These are phyloP conservation scores for Sarcophaga rosellei DNA, from an alignment of 2,888 invertebrate species.

Conservation along the genomic window DNA sequence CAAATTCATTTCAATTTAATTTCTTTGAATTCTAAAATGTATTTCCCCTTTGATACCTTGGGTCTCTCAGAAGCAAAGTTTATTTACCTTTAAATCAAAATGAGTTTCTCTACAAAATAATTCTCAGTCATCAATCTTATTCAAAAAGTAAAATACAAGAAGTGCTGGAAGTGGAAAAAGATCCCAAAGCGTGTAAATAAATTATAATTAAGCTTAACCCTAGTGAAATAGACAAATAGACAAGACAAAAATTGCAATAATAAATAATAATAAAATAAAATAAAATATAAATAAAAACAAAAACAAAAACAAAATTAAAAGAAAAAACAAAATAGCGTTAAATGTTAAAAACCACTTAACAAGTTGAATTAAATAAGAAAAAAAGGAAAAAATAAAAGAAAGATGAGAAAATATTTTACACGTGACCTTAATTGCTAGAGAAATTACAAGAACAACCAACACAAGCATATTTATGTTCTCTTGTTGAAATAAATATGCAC, in stretches of 20 bases:
- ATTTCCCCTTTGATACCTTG: too few relatives aligned
- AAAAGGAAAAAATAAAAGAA: neutral
- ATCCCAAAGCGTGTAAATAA: neutral
- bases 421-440: slow-evolving; percentile 55
- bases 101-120: neutral
- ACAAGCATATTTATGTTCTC: neutral
- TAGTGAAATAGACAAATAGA: slow-evolving; percentile 42
- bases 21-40: too few relatives aligned
- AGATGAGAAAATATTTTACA: slow-evolving; percentile 37
- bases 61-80: too few relatives aligned
- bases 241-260: neutral
- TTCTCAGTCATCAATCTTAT: slow-evolving; percentile 1
- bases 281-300: neutral
- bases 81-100: neutral
- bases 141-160: neutral
- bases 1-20: too few relatives aligned
- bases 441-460: slow-evolving; percentile 26
- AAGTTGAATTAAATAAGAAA: slow-evolving; percentile 35
- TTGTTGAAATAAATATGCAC: too few relatives aligned
- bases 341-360: slow-evolving; percentile 43
- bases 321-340: slow-evolving; percentile 6
- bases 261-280: slow-evolving; percentile 44
- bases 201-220: slow-evolving; percentile 25
- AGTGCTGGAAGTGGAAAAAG: neutral
- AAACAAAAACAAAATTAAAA: slow-evolving; percentile 3